Evolutionary conservation across 1,140 invertebrate species (phyloP), one percentile per base, ranked within the genome.

Genomic region (Metopolophium dirhodum): DNA sequence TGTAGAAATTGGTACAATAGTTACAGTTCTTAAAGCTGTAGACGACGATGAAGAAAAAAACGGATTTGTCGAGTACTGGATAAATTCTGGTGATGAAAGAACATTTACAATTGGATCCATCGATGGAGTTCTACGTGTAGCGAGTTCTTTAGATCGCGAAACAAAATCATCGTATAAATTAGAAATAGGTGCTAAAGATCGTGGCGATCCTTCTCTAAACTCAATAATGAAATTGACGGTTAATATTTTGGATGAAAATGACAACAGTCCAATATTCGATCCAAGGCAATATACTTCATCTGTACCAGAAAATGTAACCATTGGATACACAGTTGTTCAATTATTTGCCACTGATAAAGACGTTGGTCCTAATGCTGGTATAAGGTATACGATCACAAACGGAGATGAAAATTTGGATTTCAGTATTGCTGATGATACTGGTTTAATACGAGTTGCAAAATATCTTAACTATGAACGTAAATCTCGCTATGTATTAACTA

Each of bases 1-100:
- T 95, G 97, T 98, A 77, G 97, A 98, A n/a, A 95, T 97, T 47
- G 99, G 99, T 95, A 98, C 98, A 11, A 97, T 99, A 26, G 97
- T 99, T 22, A 97, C 98, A 96, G 97, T 97, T 4, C 97, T 99
- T 77, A 98, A 98, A 95, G 99, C 99, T 0, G 95, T 97, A 22
- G 99, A 99, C 95, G 96, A 97, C 94, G 99, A 99, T 96, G 98
- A 98, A 95, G 99, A 98, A 22, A 96, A 97, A 93, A 99, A 99
- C 95, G 97, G 98, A 88, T 98, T 99, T 95, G 97, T 99, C 30
- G 98, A 98, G 95, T 99, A 99, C 95, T 97, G 96, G 87, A 96
- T 99, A 93, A 23, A 96, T 94, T 95, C 96, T n/a, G 95, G 95
- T 91, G 95, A 95, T 2, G 95, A 96, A 85, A 95, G 96, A 91